Percentiles rank a stretch among this genome's conserved stretches.
Evolutionary conservation across 2,888 invertebrate genomes (phyloP).

Genomic region (Plagiodera versicolora): DNA sequence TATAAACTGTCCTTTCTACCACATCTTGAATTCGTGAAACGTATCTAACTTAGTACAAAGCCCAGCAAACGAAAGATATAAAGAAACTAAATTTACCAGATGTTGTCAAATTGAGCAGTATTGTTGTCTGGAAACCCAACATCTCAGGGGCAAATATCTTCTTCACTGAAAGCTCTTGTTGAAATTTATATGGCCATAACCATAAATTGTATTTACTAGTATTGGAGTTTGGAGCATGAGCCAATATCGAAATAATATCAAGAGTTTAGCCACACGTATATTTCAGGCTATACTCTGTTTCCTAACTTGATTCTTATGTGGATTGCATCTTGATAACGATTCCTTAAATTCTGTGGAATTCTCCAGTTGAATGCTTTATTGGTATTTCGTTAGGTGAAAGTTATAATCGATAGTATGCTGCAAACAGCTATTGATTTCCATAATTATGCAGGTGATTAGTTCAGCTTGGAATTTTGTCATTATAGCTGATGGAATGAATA

Average conservation of each 20-base stretch:
- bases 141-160: slow-evolving; percentile 31
- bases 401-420: background rate
- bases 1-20: background rate
- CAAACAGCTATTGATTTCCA: background rate
- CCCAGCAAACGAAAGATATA: slow-evolving; percentile 39
- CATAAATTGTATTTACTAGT: slow-evolving; percentile 48
- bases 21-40: slow-evolving; percentile 41
- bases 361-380: no score
- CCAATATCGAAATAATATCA: slow-evolving; percentile 25
- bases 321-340: background rate
- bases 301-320: background rate
- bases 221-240: slow-evolving; percentile 20
- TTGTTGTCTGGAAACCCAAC: slow-evolving; percentile 46
- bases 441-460: background rate
- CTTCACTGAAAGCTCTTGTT: slow-evolving; percentile 38
- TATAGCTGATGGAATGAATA: background rate
- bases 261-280: slow-evolving; percentile 22
- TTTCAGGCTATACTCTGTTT: slow-evolving; percentile 16
- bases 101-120: slow-evolving; percentile 46
- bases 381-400: background rate
- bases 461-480: background rate
- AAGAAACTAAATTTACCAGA: slow-evolving; percentile 38
- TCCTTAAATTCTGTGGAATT: no score
- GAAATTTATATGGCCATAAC: slow-evolving; percentile 49
- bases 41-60: slow-evolving; percentile 41